phyloP scores from a whole-genome alignment of 2,113 vertebrate species.

The Anseranas semipalmata region DNA sequence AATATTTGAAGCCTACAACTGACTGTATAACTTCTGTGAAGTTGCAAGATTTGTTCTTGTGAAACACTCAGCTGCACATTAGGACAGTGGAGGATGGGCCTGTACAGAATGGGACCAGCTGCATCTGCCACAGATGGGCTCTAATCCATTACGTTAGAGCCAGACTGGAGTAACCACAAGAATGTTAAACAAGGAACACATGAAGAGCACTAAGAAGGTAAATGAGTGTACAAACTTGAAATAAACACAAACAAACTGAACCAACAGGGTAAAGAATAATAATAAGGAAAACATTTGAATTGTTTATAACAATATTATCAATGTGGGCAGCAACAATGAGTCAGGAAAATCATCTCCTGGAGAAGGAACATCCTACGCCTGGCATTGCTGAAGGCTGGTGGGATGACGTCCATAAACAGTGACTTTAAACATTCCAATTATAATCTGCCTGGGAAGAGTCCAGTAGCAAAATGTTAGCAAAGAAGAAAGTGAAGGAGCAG shows the following conservation, averaged over 20 bases:
- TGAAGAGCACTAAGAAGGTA: neutral
- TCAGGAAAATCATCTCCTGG: constrained; percentile 23
- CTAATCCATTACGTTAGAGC: neutral
- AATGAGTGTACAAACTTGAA: neutral
- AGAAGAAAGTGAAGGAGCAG: constrained; percentile 1
- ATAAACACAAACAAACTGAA: constrained; percentile 18
- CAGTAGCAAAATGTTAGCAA: neutral
- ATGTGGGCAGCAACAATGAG: constrained; percentile 37
- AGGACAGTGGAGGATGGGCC: neutral
- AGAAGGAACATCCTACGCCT: constrained; percentile 1
- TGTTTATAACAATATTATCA: constrained; percentile 34
- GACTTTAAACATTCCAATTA: constrained; percentile 5
- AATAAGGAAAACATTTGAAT: neutral
- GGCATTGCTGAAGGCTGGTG: neutral
- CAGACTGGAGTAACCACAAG: neutral
- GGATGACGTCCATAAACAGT: constrained; percentile 24
- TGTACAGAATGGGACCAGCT: neutral
- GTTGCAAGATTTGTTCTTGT: neutral
- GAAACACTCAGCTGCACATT: neutral
- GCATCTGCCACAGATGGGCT: neutral
- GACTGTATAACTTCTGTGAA: neutral
- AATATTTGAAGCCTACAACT: neutral
- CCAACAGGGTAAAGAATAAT: neutral
- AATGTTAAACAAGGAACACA: neutral
- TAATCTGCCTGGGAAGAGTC: constrained; percentile 32